phyloP scores from a whole-genome alignment of 2,888 invertebrate genomes.

The Sericinus montela region DNA sequence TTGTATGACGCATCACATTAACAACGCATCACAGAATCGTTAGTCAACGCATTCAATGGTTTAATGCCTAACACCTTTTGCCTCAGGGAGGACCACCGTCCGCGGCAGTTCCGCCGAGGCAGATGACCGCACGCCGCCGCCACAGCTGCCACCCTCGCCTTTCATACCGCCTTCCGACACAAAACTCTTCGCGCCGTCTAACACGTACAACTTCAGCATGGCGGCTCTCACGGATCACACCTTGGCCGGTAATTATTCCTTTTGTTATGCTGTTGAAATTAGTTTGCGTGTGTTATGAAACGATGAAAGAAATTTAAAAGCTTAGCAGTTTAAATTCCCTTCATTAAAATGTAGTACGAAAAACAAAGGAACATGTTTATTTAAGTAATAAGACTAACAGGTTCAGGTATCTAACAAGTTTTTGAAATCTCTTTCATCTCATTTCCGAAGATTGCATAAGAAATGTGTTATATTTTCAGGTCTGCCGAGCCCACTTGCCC shows the following conservation, averaged over 20 bases:
- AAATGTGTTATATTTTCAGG: conserved; percentile 68
- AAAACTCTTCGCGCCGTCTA: conserved; percentile 87
- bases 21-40: neutral
- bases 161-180: conserved; percentile 87
- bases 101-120: conserved; percentile 81
- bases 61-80: conserved; percentile 25
- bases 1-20: neutral
- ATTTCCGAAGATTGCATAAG: conserved; percentile 38
- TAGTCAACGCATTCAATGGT: too few species aligned
- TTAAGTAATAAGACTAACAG: too few species aligned
- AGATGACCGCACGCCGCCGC: conserved; percentile 74
- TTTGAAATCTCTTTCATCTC: too few species aligned
- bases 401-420: too few species aligned
- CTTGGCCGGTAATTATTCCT: conserved; percentile 81
- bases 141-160: conserved; percentile 81
- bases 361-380: too few species aligned
- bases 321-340: too few species aligned
- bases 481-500: conserved; percentile 79
- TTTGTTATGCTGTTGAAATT: neutral
- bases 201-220: conserved; percentile 91
- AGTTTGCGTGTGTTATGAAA: neutral
- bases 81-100: conserved; percentile 78
- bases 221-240: conserved; percentile 87
- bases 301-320: neutral
- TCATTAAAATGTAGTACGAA: too few species aligned